Base-by-base conservation (phyloP, 23 tunicate species). In the Ascidia mentula region DNA sequence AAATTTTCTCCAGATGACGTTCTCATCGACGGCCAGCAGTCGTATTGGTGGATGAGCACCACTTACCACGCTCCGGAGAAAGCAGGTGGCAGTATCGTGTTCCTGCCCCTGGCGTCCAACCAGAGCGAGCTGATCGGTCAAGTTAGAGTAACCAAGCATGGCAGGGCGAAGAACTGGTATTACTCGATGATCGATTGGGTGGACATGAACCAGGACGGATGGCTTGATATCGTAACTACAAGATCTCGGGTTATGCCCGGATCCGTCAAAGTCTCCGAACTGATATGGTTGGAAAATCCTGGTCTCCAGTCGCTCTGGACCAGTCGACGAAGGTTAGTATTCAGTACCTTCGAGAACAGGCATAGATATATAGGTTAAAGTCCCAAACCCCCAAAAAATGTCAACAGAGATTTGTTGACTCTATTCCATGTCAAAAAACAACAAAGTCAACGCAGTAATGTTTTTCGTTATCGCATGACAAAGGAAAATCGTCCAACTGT, bases 171-270 rank as follows among this genome's bases (percentile, higher is more conserved):
- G 40, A 40, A 79, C 34, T 86, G 90, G 90, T 86, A 69, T 79
- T 92, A 92, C 79, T 87, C 91, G 37, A 79, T 46, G 72, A 80
- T 93, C 31, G 88, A 88, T 9, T 93, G 98, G 98, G 89, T 81
- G 9, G 98, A 93, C 75, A 93, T 93, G 98, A 84, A 93, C 80
- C 87, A 88, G 65, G 98, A 93, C 74, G 98, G 98, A 0, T 93
- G 89, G 87, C 89, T 84, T 35, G 98, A 93, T 70, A 81, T 93
- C 60, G 98, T 93, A 87, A 85, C 98, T 77, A 83, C 98, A 46
- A 69, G 98, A 40, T 88, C 98, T 38, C 85, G 89, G 34, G 98
- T 92, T 26, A 65, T 78, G 77, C 88, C 97, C 22, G 93, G 82
- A 45, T 72, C 87, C 34, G 76, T 88, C 81, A 80, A 88, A 40